Evolutionary conservation across 2,888 invertebrate genomes (phyloP), one percentile per base, ranked within the genome.

Genomic region (Scaptomyza tumidula): DNA sequence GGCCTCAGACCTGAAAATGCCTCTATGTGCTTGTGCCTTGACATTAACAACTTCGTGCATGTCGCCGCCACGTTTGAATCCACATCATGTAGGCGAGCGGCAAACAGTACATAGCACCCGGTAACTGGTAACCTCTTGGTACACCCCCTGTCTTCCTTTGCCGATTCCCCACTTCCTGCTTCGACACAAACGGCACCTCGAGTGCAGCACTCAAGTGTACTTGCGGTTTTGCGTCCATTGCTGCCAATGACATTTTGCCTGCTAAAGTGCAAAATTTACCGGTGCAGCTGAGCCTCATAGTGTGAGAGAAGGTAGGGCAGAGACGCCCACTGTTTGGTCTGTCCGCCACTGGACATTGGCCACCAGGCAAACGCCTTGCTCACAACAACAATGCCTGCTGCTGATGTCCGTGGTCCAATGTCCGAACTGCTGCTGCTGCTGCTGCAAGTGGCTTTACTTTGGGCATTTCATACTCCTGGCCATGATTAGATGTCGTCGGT

Each of bases 201-300:
- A 89, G 86, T 89, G 88, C 84, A 72, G 80, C 89, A 88, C 89
- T 86, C 85, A 86, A 89, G 85, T 88, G 89, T 89, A 89, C 85
- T 86, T 86, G 85, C 85, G 85, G 85, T 89, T 86, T 89, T 89
- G 89, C 89, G 88, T 88, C 86, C 83, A 86, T 74, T 84, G 80
- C 90, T 89, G 89, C 89, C 90, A 89, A 89, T 89, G 90, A 90
- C 89, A 90, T 86, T 90, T 90, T 79, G 77, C 90, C 81, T 81
- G 89, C 90, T 90, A 89, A 88, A 89, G 90, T 89, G 90, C 90
- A 89, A 90, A 90, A 90, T 89, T 88, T 88, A 88, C 84, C 90
- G 85, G 78, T 82, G 70, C 78, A 76, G 60, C 67, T 62, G 64
- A 19, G 64, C 80, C 37, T 49, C 57, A 64, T 56, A 48, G 50